Base-by-base conservation (phyloP, 2,797 vertebrate species). In the Hipposideros larvatus region DNA sequence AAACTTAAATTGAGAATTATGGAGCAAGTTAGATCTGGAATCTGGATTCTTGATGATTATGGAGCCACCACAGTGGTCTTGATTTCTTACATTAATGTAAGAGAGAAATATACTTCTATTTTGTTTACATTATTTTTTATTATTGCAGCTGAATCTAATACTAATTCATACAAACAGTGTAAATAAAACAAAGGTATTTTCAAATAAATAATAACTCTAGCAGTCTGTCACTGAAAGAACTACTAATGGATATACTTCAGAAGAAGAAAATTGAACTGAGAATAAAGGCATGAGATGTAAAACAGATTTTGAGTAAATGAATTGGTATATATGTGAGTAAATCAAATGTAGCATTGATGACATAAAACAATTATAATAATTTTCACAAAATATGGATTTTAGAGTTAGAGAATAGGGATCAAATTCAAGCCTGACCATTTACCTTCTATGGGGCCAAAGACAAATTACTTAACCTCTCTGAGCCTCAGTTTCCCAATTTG, bases 111-210 rank as follows among this genome's bases (percentile, higher is more conserved):
- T 3, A 14, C 18, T 65, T 92, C 7, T 66, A 51, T 71, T 71
- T 94, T 61, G 21, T 89, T 92, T 82, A 31, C 41, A 43, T 28
- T 48, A 10, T 31, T 84, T 73, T 94, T 94, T 87, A 37, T 34
- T 65, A 74, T 14, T 87, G 7, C 18, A 80, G 24, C 11, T 85
- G 77, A 92, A 78, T 15, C 18, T 79, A 82, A 89, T 91, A 61
- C 19, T 87, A n/a, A 59, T 18, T 74, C 89, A 84, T 87, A 90
- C 15, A 91, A 65, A 85, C 70, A 48, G 5, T 63, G 46, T 79
- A 18, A 94, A 61, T 77, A 79, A 80, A 88, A 66, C 13, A 77
- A 89, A 83, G 7, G 2, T 7, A 65, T 95, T 85, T 91, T 90
- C 28, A 88, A 87, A 87, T 74, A 92, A 94, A 71, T 4, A 57